phyloP scores from a whole-genome alignment of 2,888 invertebrate genomes.

The Papilio demoleus region DNA sequence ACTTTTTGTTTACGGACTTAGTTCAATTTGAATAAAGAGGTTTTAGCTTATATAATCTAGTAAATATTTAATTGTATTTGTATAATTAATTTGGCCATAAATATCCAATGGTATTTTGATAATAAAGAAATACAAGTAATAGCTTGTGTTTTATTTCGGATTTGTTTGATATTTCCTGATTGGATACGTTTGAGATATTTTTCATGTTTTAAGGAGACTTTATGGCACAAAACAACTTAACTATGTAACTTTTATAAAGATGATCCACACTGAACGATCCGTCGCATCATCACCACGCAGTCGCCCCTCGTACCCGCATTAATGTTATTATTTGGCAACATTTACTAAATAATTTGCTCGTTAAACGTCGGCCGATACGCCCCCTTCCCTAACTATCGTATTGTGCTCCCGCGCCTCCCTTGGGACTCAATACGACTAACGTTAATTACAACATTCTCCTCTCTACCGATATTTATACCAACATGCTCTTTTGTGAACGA shows the following conservation, averaged over 20 bases:
- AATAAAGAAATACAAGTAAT: too few species aligned
- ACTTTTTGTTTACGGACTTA: not conserved
- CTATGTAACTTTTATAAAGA: not conserved
- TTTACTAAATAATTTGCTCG: slow-evolving; percentile 83
- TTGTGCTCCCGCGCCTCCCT: slow-evolving; percentile 71
- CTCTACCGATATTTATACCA: slow-evolving; percentile 76
- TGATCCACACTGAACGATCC: slow-evolving; percentile 16
- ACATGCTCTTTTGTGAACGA: slow-evolving; percentile 75
- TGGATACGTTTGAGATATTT: too few species aligned
- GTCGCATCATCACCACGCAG: slow-evolving; percentile 41
- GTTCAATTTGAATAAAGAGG: not conserved
- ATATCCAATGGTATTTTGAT: too few species aligned
- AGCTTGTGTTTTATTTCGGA: too few species aligned
- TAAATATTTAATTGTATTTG: not conserved
- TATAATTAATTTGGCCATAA: not conserved
- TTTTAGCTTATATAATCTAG: not conserved
- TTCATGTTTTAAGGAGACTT: too few species aligned
- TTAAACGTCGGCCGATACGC: slow-evolving; percentile 78
- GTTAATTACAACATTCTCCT: slow-evolving; percentile 75
- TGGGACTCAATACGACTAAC: slow-evolving; percentile 66
- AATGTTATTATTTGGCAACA: slow-evolving; percentile 83
- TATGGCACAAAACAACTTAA: too few species aligned
- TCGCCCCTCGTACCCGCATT: slow-evolving; percentile 64
- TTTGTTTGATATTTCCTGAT: too few species aligned
- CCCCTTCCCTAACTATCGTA: slow-evolving; percentile 76